Evolutionary conservation across 2,888 invertebrate species (phyloP), one percentile per base, ranked within the genome.

Genomic region (Megaustenia siamemsis): DNA sequence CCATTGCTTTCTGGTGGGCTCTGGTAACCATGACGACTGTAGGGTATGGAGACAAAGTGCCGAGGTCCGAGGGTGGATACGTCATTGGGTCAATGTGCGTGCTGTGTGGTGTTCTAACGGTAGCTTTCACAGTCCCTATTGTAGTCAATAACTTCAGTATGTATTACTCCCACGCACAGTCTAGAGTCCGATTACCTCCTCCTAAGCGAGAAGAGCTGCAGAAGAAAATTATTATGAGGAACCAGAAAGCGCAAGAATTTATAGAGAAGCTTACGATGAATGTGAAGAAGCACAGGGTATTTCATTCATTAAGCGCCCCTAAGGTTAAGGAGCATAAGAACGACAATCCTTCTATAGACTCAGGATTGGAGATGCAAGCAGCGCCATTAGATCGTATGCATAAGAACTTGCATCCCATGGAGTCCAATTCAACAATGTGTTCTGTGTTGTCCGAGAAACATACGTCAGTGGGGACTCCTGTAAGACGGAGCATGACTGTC

Each of bases 11-110:
- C 87, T 94, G 94, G 94, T 94, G 94, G 93, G 93, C 93, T 5
- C 85, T 94, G 49, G 94, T 94, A 5, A 93, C 94, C 79, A 94
- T 94, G 94, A 94, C 94, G 69, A 94, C 94, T 0, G 94, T 94
- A 1, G 93, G 93, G 3, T 93, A 93, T 84, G 93, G 93, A 8
- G 93, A 93, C 86, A 92, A 92, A 87, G 87, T 87, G 38, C 93
- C 93, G 0, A 88, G 89, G 68, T 89, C 91, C 6, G 92, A 92
- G 82, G 90, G 88, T 0, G 93, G 93, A 28, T 93, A 93, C 85
- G 83, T 93, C 32, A 90, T 93, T 18, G 93, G 93, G 15, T 93
- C 92, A 80, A 68, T 92, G 49, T 93, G 93, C 89, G 93, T 93
- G 73, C 87, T 93, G 21, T 92, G 93, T 82, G 93, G 93, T 1